Evolutionary conservation across 2,113 vertebrate species (phyloP).

Genomic region (Podiceps cristatus): DNA sequence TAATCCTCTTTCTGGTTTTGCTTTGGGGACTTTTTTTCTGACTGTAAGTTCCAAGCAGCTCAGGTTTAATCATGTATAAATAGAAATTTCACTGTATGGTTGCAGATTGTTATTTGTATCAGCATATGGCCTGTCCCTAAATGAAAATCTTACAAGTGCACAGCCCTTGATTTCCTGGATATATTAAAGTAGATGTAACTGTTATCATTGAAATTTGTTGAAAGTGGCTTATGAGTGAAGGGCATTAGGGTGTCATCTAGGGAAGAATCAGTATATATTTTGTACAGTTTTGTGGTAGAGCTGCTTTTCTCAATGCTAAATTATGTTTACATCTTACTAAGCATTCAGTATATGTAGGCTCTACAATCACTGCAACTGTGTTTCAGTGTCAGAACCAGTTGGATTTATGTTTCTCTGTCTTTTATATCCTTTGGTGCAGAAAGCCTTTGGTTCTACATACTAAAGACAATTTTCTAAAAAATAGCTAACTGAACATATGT

Average conservation of each 20-base stretch:
- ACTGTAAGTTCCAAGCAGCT: conserved; percentile 44
- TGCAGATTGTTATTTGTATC: conserved; percentile 61
- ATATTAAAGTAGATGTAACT: not conserved
- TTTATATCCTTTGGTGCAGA: not conserved
- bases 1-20: conserved; percentile 49
- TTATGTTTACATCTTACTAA: not conserved
- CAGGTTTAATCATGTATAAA: conserved; percentile 60
- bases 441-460: not conserved
- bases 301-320: conserved; percentile 58
- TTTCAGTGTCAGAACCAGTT: not conserved
- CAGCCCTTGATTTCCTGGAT: conserved; percentile 28
- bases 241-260: not conserved
- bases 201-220: not conserved
- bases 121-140: not conserved
- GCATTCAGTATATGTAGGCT: not conserved
- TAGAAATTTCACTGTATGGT: conserved; percentile 57
- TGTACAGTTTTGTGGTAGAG: conserved; percentile 44
- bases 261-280: conserved; percentile 6
- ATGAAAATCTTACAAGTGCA: conserved; percentile 18
- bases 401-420: not conserved
- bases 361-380: not conserved
- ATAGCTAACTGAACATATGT: not conserved
- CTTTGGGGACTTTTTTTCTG: not conserved
- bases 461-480: not conserved
- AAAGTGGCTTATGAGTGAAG: not conserved